A percentile compares a stretch with the other conserved stretches of the same genome.
These are phyloP conservation scores for Triplophysa yarkandensis DNA, from an alignment of 2,797 vertebrate genomes.

Conservation along the genomic window DNA sequence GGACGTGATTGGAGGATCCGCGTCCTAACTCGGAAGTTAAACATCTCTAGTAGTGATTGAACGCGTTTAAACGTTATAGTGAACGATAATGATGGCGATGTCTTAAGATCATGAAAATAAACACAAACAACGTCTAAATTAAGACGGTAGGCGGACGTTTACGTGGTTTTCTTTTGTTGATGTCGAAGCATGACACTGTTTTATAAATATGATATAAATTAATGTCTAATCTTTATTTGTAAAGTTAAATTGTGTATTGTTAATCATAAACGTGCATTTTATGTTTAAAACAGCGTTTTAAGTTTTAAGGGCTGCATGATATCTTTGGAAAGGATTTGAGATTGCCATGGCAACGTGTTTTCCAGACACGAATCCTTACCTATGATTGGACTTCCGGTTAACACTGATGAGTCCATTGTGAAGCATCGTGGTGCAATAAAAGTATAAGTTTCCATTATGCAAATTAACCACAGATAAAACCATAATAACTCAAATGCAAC, in stretches of 20 bases:
- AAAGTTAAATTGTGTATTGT: too few species aligned
- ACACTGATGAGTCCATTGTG: too few species aligned
- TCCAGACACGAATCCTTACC: neutral
- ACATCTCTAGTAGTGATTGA: neutral
- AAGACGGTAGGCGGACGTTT: constrained; percentile 39
- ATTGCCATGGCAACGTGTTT: constrained; percentile 34
- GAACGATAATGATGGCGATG: neutral
- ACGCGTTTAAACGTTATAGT: neutral
- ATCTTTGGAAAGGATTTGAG: neutral
- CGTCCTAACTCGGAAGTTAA: constrained; percentile 27
- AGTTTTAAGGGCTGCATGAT: neutral
- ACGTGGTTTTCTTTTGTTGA: constrained; percentile 18
- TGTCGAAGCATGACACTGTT: constrained; percentile 3
- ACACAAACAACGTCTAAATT: constrained; percentile 17
- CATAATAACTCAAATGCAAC: too few species aligned
- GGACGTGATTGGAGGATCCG: constrained; percentile 9
- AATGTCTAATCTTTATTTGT: too few species aligned
- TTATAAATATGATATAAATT: too few species aligned
- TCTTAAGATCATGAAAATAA: constrained; percentile 16
- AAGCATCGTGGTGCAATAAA: too few species aligned
- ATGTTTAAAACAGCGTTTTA: neutral
- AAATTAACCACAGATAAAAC: too few species aligned
- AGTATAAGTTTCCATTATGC: too few species aligned
- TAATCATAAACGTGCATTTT: too few species aligned
- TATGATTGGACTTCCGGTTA: neutral